A percentile compares a stretch with the other conserved stretches of the same genome.
These are phyloP conservation scores for Platysteira castanea DNA, from an alignment of 2,113 vertebrate genomes.

Conservation along the genomic window DNA sequence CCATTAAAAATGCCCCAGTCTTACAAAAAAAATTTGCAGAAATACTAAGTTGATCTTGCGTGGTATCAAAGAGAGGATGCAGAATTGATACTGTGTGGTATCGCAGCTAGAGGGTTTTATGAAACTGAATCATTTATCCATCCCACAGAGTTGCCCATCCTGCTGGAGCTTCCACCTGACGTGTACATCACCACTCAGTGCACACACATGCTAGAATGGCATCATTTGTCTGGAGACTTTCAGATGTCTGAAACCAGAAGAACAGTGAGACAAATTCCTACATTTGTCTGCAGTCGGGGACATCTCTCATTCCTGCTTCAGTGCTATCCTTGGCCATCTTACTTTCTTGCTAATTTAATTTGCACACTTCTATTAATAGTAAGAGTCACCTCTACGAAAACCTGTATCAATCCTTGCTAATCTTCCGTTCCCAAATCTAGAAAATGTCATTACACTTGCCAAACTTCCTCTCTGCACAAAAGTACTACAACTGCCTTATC, in stretches of 20 bases:
- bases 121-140: background rate
- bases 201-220: fast-evolving
- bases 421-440: background rate
- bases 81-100: background rate
- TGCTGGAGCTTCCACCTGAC: background rate
- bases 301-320: background rate
- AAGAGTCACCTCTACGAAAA: background rate
- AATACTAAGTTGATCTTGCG: background rate
- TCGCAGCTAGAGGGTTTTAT: background rate
- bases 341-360: background rate
- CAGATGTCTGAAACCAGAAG: slow-evolving; percentile 10
- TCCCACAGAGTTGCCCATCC: background rate
- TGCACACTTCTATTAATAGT: background rate
- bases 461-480: background rate
- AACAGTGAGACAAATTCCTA: background rate
- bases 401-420: background rate
- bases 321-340: background rate
- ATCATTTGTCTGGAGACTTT: background rate
- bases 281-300: background rate
- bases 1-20: background rate
- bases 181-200: background rate
- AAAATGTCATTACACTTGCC: background rate
- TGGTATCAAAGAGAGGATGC: background rate
- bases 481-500: background rate
- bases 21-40: background rate